Evolutionary conservation across 2,888 invertebrate genomes (phyloP), one percentile per base, ranked within the genome.

Genomic region (Perithous albicinctus): DNA sequence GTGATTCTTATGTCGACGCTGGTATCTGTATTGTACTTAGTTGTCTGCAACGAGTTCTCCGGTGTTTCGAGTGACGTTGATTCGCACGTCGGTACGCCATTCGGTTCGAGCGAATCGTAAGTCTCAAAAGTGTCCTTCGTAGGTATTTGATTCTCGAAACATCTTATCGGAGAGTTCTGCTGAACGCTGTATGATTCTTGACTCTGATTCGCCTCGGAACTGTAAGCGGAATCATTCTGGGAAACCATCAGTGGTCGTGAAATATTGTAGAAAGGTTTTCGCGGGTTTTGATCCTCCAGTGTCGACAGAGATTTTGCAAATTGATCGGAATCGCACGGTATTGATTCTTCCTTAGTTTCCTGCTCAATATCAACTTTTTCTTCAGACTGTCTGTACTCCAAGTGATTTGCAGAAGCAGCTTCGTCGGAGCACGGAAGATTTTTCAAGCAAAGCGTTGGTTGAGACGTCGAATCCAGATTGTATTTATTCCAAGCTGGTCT

Each of bases 401-500:
- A 12, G 5, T 67, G 72, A 74, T 56, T 69, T 7, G 43, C n/a
- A 0, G 74, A 54, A 38, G 54, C 54, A 12, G 72, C 70, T 12
- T 82, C 61, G 75, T 82, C 82, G 23, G 82, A 75, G 48, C 82
- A 82, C 0, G 78, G 78, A 72, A 82, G 75, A 78, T 84, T 84
- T 41, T 78, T 77, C 70, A 79, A 43, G 59, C 79, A 84, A 29
- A 82, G 15, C 20, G 79, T 64, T 61, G 46, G 72, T 18, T 86
- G 85, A 1, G 83, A 29, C 3, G 86, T 46, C 0, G 84, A 43
- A 8, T 90, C 88, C 12, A 88, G 75, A 69, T 82, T 86, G 48
- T 86, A 90, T 66, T 91, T 90, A 78, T 90, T 91, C 91, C 92
- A 92, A 1, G 88, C 87, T 0, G 91, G 91, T 43, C 91, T 85